Evolutionary conservation across 1,140 invertebrate genomes (phyloP).

Genomic region (Papilio polyxenes): DNA sequence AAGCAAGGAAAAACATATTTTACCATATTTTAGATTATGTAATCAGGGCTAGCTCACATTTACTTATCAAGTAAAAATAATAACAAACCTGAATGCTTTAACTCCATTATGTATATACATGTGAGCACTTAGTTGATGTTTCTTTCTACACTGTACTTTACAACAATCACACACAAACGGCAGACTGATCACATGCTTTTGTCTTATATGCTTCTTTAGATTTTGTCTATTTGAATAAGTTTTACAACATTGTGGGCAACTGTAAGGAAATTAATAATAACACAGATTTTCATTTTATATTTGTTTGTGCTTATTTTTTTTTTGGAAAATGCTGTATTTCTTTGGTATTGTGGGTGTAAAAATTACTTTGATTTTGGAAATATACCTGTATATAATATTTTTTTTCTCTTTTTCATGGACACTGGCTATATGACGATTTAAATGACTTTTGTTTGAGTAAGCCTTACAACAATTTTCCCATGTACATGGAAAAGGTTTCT

Average conservation of each 20-base stretch:
- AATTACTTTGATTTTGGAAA: constrained; percentile 1
- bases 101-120: constrained; percentile 77
- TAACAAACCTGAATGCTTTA: constrained; percentile 72
- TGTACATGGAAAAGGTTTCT: constrained; percentile 74
- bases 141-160: constrained; percentile 69
- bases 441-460: constrained; percentile 78
- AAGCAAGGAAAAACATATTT: too few species aligned
- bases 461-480: constrained; percentile 72
- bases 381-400: constrained; percentile 62
- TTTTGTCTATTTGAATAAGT: constrained; percentile 70
- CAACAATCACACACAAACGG: constrained; percentile 73
- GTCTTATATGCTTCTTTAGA: constrained; percentile 69
- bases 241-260: constrained; percentile 69
- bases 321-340: too few species aligned
- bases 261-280: constrained; percentile 46
- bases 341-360: neutral
- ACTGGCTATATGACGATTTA: constrained; percentile 73
- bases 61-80: neutral
- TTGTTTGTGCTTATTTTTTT: too few species aligned
- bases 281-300: too few species aligned
- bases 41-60: too few species aligned
- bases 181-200: constrained; percentile 62
- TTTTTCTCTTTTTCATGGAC: constrained; percentile 52
- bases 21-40: too few species aligned
- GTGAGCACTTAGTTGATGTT: constrained; percentile 71